phyloP scores from a whole-genome alignment of 2,888 invertebrate species.

The Melipona bicolor region DNA sequence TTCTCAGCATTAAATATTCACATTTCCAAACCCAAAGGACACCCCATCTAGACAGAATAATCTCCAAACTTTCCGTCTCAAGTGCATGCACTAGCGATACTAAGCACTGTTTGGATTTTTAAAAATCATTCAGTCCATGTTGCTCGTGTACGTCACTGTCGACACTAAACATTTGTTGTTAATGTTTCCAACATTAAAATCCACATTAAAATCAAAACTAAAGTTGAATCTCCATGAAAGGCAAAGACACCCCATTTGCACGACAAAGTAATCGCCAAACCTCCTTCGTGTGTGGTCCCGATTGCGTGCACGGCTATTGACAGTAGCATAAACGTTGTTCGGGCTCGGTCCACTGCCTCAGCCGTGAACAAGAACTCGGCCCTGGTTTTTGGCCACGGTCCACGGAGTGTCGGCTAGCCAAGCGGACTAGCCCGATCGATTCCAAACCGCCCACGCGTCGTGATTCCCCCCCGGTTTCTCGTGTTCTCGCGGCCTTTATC shows the following conservation, averaged over 20 bases:
- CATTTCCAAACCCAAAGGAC: too few species aligned
- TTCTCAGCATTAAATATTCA: too few species aligned
- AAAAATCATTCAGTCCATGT: too few species aligned
- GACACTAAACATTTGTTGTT: too few species aligned
- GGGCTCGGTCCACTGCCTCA: conserved; percentile 42
- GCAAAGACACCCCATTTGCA: neutral
- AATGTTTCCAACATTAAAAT: too few species aligned
- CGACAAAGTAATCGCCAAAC: neutral
- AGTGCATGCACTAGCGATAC: too few species aligned
- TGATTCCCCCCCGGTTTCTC: conserved; percentile 21
- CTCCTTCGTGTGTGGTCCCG: neutral
- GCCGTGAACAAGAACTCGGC: conserved; percentile 48
- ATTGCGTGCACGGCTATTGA: neutral
- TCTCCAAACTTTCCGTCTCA: too few species aligned
- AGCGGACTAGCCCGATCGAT: conserved; percentile 68
- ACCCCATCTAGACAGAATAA: too few species aligned
- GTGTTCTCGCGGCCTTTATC: conserved; percentile 57
- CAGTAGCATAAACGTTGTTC: conserved; percentile 49
- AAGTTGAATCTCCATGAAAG: neutral
- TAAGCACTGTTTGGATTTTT: too few species aligned
- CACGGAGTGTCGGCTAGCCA: conserved; percentile 69
- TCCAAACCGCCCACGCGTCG: conserved; percentile 62
- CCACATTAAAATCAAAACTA: too few species aligned
- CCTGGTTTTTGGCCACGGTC: conserved; percentile 70
- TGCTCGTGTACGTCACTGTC: too few species aligned